Evolutionary conservation across 37 sponge, comb jelly and placozoan species (phyloP).

Genomic region (Bolinopsis microptera): DNA sequence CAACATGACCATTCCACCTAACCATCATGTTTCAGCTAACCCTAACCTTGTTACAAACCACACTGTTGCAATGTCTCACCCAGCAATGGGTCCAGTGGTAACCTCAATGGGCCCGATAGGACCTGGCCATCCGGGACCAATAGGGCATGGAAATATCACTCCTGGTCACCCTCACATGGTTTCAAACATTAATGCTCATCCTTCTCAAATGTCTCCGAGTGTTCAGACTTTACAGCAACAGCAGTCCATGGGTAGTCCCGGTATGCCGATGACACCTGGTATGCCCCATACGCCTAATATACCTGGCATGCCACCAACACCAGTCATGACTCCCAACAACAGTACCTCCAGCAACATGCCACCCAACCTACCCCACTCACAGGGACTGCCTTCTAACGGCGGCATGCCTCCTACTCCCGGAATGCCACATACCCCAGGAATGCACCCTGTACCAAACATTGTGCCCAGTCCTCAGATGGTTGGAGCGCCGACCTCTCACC

Average conservation of each 20-base stretch:
- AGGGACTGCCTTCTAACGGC: not conserved
- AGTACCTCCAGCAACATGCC: not conserved
- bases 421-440: conserved; percentile 40
- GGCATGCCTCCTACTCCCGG: conserved; percentile 29
- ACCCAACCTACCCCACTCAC: conserved; percentile 16
- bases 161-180: conserved; percentile 44
- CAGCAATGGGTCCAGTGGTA: not conserved
- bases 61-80: not conserved
- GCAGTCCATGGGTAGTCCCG: not conserved
- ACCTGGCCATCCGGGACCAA: not conserved
- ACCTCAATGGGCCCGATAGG: not conserved
- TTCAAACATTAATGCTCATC: not conserved
- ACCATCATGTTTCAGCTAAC: conserved; percentile 1
- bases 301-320: conserved; percentile 52
- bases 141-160: conserved; percentile 22
- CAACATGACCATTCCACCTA: conserved; percentile 57
- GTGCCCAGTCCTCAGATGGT: conserved; percentile 64
- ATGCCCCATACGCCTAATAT: conserved; percentile 37
- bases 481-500: not conserved
- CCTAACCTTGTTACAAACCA: not conserved
- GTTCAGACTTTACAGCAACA: not conserved
- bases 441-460: conserved; percentile 42
- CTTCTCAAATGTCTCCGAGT: conserved; percentile 5
- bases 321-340: conserved; percentile 35
- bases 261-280: conserved; percentile 9